Conservation (phyloP, 2,797 vertebrate genomes). For the Bothrops alternatus region DNA sequence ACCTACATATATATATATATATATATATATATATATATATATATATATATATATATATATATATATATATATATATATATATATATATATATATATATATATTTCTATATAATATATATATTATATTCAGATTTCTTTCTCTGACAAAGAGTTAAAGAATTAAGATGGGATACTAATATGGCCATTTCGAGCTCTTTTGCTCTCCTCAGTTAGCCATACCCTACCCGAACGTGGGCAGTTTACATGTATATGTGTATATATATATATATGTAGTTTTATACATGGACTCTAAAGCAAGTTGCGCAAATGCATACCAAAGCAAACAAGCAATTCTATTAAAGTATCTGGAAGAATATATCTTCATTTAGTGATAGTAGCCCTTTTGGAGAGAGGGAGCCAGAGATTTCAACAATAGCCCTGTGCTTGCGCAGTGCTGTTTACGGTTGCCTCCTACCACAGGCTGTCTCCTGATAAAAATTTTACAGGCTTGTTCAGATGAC, state of each 20-base stretch:
- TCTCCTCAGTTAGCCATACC: no score
- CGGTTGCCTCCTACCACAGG: not conserved
- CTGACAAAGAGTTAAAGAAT: no score
- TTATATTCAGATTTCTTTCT: not conserved
- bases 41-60: not conserved
- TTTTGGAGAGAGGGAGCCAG: not conserved
- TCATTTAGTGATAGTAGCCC: not conserved
- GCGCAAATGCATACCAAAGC: not conserved
- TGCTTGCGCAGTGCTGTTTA: not conserved
- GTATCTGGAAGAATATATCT: not conserved
- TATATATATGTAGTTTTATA: not conserved
- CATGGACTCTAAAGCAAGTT: conserved; percentile 5
- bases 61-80: not conserved
- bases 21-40: not conserved
- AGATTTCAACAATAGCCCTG: not conserved
- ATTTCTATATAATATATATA: not conserved
- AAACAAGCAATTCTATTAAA: conserved; percentile 3
- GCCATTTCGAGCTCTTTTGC: no score
- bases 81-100: not conserved
- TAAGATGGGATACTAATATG: no score
- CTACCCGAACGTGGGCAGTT: no score
- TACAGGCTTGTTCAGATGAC: not conserved
- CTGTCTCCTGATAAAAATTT: not conserved
- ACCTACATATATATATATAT: not conserved
- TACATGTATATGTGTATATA: no score